Base-by-base conservation (phyloP, 2,113 vertebrate genomes). In the Serinus canaria region DNA sequence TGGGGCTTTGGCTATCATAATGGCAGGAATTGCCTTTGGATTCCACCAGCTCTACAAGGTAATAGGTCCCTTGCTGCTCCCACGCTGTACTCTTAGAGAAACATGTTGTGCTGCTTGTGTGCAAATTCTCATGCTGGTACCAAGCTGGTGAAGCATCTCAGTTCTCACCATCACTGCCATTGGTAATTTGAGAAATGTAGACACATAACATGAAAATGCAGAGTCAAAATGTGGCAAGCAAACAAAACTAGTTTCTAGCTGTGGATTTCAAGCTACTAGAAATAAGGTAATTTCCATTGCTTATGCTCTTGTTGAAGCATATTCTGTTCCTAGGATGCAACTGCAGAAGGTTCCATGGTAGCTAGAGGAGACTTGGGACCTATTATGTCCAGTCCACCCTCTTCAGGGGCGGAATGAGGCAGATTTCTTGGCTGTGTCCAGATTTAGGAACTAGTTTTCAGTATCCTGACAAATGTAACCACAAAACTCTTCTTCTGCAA, bases 11-110 rank as follows among this genome's bases (percentile, higher is more conserved):
- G 98, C 99, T 24, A 97, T 99, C 97, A 98, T 99, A 89, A 98
- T 99, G 98, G 98, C 99, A 44, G 99, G 99, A 92, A 98, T 99
- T 19, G 98, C 99, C 13, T 99, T 99, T 78, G 99, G 99, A 90
- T 99, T 99, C 94, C 98, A 99, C 97, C 99, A 99, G 84, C 98
- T 99, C 41, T 99, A 99, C 97, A 99, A 98, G 98, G 99, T 98
- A 98, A 80, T 92, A 70, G 6, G 11, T 52, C 53, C 64, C 69
- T 84, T 20, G 25, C 55, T 59, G 4, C n/a, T 62, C 46, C 63
- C 58, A 28, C 35, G 5, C 39, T 66, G 24, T 66, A 15, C 33
- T 74, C 43, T 28, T 43, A 64, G 68, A 74, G 27, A 55, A 33
- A 0, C 1, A 12, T 6, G 15, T 55, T 49, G 5, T 3, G 7